phyloP scores from a whole-genome alignment of 2,113 vertebrate genomes.

The Corythornis cristatus region DNA sequence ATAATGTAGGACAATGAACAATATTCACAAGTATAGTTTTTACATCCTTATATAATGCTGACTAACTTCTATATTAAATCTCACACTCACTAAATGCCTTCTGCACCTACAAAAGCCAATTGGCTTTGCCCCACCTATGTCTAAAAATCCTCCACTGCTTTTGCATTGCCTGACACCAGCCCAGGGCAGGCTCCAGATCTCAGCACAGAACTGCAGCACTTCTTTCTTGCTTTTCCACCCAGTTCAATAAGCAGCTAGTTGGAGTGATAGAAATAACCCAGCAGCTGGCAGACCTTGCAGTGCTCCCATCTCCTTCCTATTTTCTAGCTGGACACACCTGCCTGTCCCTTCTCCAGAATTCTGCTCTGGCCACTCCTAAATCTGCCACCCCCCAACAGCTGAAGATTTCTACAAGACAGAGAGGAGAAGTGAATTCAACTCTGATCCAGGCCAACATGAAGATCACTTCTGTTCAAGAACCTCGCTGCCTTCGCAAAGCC shows the following conservation, averaged over 20 bases:
- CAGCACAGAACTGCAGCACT: not conserved
- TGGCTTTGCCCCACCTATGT: not conserved
- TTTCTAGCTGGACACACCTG: not conserved
- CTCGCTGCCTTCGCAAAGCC: not conserved
- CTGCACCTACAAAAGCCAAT: not conserved
- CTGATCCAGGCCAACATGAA: not conserved
- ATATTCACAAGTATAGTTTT: not conserved
- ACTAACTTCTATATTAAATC: not conserved
- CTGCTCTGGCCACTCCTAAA: not conserved
- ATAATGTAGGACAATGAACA: not conserved
- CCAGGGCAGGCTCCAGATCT: not conserved
- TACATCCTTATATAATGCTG: not conserved
- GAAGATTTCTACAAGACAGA: not conserved
- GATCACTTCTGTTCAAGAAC: not conserved
- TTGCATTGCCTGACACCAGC: not conserved
- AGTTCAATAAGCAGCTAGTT: not conserved
- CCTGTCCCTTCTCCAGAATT: not conserved
- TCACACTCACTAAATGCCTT: not conserved
- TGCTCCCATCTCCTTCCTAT: not conserved
- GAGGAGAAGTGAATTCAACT: not conserved
- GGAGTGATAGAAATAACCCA: not conserved
- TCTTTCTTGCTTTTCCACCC: not conserved
- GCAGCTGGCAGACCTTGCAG: not conserved
- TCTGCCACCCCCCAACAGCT: not conserved
- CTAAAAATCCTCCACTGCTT: not conserved